Evolutionary conservation across 2,888 invertebrate genomes (phyloP), one percentile per base, ranked within the genome.

Genomic region (Spodoptera picta): DNA sequence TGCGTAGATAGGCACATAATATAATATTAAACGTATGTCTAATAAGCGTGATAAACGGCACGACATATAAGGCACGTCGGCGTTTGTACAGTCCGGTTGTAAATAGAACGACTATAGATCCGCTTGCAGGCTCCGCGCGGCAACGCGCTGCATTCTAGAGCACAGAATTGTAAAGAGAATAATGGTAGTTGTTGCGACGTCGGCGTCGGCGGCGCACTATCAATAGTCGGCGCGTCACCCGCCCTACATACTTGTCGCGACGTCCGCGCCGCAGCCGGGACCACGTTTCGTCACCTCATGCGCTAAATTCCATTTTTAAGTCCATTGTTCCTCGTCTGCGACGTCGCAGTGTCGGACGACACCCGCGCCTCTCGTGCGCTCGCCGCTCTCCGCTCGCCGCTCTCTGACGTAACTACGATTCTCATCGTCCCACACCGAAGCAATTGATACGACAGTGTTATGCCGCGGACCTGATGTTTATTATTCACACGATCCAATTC

Each of bases 401-500:
- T 75, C 63, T 65, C 64, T 84, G 85, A 86, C 87, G 85, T 83
- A 82, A 83, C 77, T 72, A 69, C 71, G 64, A 72, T 76, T 80
- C 79, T 80, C 83, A 77, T 79, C 82, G 76, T 78, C 82, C 82
- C 80, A 83, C 83, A 84, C 79, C 76, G 67, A 80, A 76, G 75
- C 78, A 77, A 82, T 81, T 80, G 77, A 83, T 82, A 81, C 84
- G 83, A 86, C 83, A 82, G 77, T 80, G 77, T 83, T 83, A 81
- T 81, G 82, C 80, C 80, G 79, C 82, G 80, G 82, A 83, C 83
- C 85, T 80, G 83, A 87, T 89, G 85, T 90, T 89, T 89, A 86
- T 89, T 88, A 87, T 90, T 89, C 87, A 88, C 88, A 89, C 89
- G 89, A 90, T 89, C 88, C 86, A 88, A 88, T 88, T 88, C 86